These are phyloP conservation scores for Caenorhabditis remanei DNA, from an alignment of 1,140 invertebrate species.

Conservation along the genomic window DNA sequence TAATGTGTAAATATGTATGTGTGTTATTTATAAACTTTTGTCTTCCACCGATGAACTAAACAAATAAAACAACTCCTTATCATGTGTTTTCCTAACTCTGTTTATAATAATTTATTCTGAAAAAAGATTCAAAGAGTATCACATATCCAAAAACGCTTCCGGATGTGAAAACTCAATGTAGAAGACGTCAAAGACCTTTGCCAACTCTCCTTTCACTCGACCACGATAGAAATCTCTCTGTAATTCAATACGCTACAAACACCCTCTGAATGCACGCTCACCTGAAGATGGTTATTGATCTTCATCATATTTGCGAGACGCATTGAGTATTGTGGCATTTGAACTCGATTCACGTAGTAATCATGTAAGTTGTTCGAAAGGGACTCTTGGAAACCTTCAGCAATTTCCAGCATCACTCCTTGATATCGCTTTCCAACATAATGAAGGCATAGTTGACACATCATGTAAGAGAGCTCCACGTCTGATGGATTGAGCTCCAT, in stretches of 20 bases:
- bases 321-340: not conserved
- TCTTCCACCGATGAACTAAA: too few species aligned
- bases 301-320: slow-evolving; percentile 1
- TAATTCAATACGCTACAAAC: not conserved
- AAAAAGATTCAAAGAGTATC: not conserved
- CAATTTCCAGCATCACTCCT: not conserved
- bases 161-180: slow-evolving; percentile 14
- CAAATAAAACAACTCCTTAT: too few species aligned
- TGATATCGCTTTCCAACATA: not conserved
- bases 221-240: not conserved
- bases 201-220: not conserved
- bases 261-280: not conserved
- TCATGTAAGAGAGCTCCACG: not conserved
- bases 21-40: too few species aligned
- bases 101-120: not conserved
- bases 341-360: not conserved
- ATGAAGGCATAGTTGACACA: not conserved
- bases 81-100: too few species aligned
- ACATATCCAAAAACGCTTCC: not conserved
- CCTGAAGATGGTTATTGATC: slow-evolving; percentile 31
- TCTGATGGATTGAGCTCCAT: not conserved
- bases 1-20: too few species aligned
- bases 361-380: not conserved
- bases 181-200: slow-evolving; percentile 15
- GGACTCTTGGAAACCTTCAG: not conserved